Conservation (phyloP, 1,140 invertebrate genomes). For the Leucophenga varia region DNA sequence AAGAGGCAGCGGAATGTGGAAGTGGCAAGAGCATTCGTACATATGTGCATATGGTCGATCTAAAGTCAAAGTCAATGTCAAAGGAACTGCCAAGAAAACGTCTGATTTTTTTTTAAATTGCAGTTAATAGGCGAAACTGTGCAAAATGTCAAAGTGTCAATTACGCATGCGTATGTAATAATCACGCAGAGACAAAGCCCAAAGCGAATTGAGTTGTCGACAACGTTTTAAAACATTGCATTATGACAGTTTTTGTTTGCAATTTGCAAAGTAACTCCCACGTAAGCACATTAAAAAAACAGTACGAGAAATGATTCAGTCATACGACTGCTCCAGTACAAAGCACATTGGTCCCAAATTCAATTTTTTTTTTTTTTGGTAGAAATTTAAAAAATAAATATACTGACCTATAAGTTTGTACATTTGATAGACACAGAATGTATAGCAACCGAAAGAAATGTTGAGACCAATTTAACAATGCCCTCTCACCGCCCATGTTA, state of each 20-base stretch:
- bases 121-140: constrained; percentile 6
- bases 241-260: constrained; percentile 9
- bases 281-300: too few relatives aligned
- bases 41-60: constrained; percentile 28
- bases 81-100: too few relatives aligned
- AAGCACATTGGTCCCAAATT: too few relatives aligned
- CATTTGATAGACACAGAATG: too few relatives aligned
- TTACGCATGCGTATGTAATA: constrained; percentile 35
- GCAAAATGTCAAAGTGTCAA: constrained; percentile 46
- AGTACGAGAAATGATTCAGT: neutral
- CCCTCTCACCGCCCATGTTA: too few relatives aligned
- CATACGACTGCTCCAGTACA: too few relatives aligned
- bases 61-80: constrained; percentile 1
- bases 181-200: constrained; percentile 15
- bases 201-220: neutral
- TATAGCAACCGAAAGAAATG: too few relatives aligned
- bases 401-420: too few relatives aligned
- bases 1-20: constrained; percentile 16
- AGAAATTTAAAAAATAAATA: too few relatives aligned
- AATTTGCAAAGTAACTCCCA: constrained; percentile 4
- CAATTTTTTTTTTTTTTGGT: too few relatives aligned
- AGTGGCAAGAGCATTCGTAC: neutral
- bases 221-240: constrained; percentile 20
- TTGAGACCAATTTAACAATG: too few relatives aligned
- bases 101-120: neutral